These are phyloP conservation scores for Synaphobranchus kaupii DNA, from an alignment of 2,797 vertebrate genomes.

Conservation along the genomic window DNA sequence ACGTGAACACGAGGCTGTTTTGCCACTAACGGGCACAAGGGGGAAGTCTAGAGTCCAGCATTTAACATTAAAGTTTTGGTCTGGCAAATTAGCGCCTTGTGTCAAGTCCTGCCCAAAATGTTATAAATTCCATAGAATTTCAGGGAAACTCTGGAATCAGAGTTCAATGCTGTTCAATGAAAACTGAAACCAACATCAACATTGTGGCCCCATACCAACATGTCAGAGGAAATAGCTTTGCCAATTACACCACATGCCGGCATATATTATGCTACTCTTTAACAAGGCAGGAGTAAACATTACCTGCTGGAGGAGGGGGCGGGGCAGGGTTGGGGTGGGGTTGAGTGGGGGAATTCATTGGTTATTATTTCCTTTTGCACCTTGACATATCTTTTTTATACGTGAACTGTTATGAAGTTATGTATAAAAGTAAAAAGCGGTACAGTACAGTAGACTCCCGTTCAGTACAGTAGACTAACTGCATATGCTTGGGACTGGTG, in stretches of 20 bases:
- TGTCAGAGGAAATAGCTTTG: background rate
- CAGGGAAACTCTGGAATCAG: background rate
- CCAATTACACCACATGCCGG: background rate
- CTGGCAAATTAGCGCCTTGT: background rate
- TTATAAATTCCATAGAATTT: background rate
- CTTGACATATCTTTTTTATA: no score
- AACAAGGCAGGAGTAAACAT: background rate
- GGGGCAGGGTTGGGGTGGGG: background rate
- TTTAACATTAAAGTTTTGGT: background rate
- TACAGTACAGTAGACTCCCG: background rate
- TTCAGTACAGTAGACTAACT: no score
- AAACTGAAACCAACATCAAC: conserved; percentile 4
- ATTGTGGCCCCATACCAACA: background rate
- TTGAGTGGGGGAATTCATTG: background rate
- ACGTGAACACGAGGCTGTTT: background rate
- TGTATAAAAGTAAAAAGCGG: background rate
- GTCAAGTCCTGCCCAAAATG: background rate
- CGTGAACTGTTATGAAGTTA: background rate
- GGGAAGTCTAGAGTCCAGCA: conserved; percentile 5
- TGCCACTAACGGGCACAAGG: conserved; percentile 7
- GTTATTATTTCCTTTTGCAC: no score
- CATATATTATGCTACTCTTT: background rate
- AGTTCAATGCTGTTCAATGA: conserved; percentile 8
- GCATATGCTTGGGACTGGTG: background rate
- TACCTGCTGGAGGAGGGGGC: background rate